phyloP scores from a whole-genome alignment of 2,113 vertebrate species.

The Xenus cinereus region DNA sequence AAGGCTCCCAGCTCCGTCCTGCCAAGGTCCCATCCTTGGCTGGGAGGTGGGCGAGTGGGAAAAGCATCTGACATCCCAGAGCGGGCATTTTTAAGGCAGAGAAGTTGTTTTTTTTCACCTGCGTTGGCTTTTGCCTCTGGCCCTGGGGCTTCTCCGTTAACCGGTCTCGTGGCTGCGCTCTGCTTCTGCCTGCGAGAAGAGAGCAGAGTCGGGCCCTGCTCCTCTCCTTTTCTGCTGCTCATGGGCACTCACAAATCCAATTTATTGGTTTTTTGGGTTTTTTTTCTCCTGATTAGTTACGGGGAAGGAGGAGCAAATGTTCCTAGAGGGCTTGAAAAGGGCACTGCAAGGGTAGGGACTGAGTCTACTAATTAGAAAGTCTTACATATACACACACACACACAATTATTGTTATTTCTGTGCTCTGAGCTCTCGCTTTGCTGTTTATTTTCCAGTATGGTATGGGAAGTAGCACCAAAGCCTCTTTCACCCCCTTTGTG shows the following conservation, averaged over 20 bases:
- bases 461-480: slow-evolving; percentile 90
- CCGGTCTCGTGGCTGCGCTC: not conserved
- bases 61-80: not conserved
- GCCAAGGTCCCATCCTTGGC: not conserved
- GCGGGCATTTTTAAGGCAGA: not conserved
- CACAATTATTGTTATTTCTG: not conserved
- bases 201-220: not conserved
- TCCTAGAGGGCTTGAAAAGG: not conserved
- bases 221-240: not conserved
- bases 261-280: not conserved
- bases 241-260: not conserved
- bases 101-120: not conserved
- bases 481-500: slow-evolving; percentile 96
- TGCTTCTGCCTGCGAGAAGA: not conserved
- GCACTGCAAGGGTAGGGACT: not conserved
- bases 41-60: not conserved
- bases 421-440: not conserved
- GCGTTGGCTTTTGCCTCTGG: not conserved
- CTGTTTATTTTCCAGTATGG: slow-evolving; percentile 81
- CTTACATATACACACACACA: no score
- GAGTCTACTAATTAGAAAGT: not conserved
- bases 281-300: not conserved
- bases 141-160: not conserved
- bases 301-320: not conserved
- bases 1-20: not conserved